phyloP scores from a whole-genome alignment of 2,797 vertebrate species.

The Falco peregrinus region DNA sequence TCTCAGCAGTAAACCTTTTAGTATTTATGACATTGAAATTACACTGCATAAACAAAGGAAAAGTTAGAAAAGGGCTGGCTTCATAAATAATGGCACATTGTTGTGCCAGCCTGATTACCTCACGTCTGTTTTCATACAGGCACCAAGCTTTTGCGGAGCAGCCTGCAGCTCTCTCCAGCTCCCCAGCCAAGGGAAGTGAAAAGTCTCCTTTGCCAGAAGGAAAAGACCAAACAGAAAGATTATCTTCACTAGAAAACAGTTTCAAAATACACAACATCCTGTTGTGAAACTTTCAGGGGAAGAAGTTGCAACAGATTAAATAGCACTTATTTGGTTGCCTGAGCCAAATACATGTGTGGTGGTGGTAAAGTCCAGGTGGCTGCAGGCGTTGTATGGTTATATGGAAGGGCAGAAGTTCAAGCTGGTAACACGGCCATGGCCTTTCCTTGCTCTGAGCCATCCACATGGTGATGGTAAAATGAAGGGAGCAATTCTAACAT shows the following conservation, averaged over 20 bases:
- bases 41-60: slow-evolving; percentile 63
- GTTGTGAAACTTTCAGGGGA: not conserved
- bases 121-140: slow-evolving; percentile 36
- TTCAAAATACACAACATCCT: not conserved
- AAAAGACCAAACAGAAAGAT: not conserved
- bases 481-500: not conserved
- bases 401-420: rapidly evolving
- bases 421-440: rapidly evolving
- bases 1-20: slow-evolving; percentile 73
- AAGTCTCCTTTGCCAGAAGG: slow-evolving; percentile 40
- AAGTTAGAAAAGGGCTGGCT: slow-evolving; percentile 55
- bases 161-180: slow-evolving; percentile 11
- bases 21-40: slow-evolving; percentile 76
- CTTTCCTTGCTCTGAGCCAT: not conserved
- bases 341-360: not conserved
- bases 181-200: not conserved
- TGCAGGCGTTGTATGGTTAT: rapidly evolving
- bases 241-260: not conserved
- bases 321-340: not conserved
- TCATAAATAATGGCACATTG: slow-evolving; percentile 58
- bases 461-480: rapidly evolving
- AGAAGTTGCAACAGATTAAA: not conserved
- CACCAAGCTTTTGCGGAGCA: not conserved
- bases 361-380: not conserved
- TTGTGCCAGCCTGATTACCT: slow-evolving; percentile 58